Conservation (phyloP, 1,140 invertebrate genomes). For the Heliconius congener region DNA sequence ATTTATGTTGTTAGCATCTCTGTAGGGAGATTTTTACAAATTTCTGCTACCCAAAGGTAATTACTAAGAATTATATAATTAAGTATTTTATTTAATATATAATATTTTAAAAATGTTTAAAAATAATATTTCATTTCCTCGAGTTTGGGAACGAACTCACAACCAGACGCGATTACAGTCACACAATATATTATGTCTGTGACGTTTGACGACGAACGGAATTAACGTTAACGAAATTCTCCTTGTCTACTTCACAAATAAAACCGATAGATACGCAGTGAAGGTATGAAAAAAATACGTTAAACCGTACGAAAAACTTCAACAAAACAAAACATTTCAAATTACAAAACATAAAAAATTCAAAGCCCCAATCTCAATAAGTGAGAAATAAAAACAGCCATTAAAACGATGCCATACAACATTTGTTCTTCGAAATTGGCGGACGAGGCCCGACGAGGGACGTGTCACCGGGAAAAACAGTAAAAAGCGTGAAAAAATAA, state of each 20-base stretch:
- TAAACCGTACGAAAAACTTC: background rate
- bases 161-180: too few relatives aligned
- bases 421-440: slow-evolving; percentile 72
- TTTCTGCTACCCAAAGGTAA: too few relatives aligned
- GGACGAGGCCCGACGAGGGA: slow-evolving; percentile 53
- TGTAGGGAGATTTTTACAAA: too few relatives aligned
- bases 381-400: slow-evolving; percentile 47
- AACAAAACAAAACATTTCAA: background rate
- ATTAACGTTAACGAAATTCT: background rate
- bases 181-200: background rate
- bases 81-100: too few relatives aligned
- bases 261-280: too few relatives aligned
- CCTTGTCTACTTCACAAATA: background rate
- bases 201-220: background rate
- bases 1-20: too few relatives aligned
- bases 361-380: slow-evolving; percentile 23
- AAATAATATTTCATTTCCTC: too few relatives aligned
- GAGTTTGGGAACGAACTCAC: too few relatives aligned
- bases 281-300: background rate
- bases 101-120: too few relatives aligned
- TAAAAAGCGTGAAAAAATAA: slow-evolving; percentile 66
- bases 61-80: too few relatives aligned
- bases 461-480: slow-evolving; percentile 56
- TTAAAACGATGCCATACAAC: slow-evolving; percentile 51
- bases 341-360: slow-evolving; percentile 32